A percentile compares a stretch with the other conserved stretches of the same genome.
Conservation (phyloP, 2,797 vertebrate genomes). For the Chrosomus eos region DNA sequence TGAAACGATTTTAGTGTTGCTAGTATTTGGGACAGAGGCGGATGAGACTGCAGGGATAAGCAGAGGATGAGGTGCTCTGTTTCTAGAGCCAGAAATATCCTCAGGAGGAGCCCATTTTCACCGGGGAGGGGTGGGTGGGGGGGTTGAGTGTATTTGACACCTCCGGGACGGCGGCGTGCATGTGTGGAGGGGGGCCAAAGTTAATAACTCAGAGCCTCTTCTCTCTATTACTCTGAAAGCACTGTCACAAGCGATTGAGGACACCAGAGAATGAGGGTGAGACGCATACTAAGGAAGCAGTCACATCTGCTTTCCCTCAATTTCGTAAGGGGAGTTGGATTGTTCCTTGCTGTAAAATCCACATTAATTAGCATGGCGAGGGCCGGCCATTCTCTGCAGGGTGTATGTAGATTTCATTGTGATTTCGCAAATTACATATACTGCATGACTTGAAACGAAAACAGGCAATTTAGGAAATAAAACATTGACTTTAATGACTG, state of each 20-base stretch:
- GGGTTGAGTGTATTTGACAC: slow-evolving; percentile 67
- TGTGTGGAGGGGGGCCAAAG: slow-evolving; percentile 61
- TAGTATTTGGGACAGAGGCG: slow-evolving; percentile 69
- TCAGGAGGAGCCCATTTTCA: slow-evolving; percentile 69
- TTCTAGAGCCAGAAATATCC: slow-evolving; percentile 76
- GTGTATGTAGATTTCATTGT: slow-evolving; percentile 42
- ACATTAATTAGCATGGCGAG: slow-evolving; percentile 49
- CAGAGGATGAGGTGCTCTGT: slow-evolving; percentile 70
- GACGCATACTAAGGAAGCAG: slow-evolving; percentile 49
- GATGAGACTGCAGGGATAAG: slow-evolving; percentile 72
- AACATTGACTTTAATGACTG: slow-evolving; percentile 35
- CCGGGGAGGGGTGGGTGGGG: slow-evolving; percentile 45
- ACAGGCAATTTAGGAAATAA: slow-evolving; percentile 47
- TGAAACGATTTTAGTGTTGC: slow-evolving; percentile 63
- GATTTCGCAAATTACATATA: slow-evolving; percentile 45
- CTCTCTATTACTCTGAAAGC: slow-evolving; percentile 69
- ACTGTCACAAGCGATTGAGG: slow-evolving; percentile 76
- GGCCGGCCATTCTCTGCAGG: slow-evolving; percentile 23
- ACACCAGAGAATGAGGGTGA: slow-evolving; percentile 60
- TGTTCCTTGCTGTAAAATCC: slow-evolving; percentile 48
- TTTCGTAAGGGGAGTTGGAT: slow-evolving; percentile 44
- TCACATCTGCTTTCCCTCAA: slow-evolving; percentile 51
- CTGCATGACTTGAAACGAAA: slow-evolving; percentile 36
- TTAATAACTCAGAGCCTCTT: slow-evolving; percentile 72
- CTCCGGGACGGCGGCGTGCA: slow-evolving; percentile 51